Evolutionary conservation across 1,140 invertebrate genomes (phyloP).

Genomic region (honey bee (Apis mellifera)): Amel_HAv3.1 CM009946.2:7087501-7088000

Average conservation of each 20-base stretch:
- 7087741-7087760: not conserved
- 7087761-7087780: no score
- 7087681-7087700: not conserved
- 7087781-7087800: no score
- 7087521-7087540: not conserved
- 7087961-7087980: constrained; percentile 18
- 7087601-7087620: no score
- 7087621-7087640: no score
- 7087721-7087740: not conserved
- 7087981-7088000: not conserved
- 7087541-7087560: no score
- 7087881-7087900: not conserved
- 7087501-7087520: constrained; percentile 1
- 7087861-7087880: not conserved
- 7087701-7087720: not conserved
- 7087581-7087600: no score
- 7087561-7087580: no score
- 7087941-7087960: constrained; percentile 11
- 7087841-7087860: not conserved
- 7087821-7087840: no score
- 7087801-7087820: not conserved
- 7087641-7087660: not conserved
- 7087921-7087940: not conserved
- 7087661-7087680: not conserved
- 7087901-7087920: constrained; percentile 15